Percentiles rank a stretch among this genome's conserved stretches.
phyloP scores from a whole-genome alignment of 2,113 vertebrate genomes.

The Eurystomus gularis region DNA sequence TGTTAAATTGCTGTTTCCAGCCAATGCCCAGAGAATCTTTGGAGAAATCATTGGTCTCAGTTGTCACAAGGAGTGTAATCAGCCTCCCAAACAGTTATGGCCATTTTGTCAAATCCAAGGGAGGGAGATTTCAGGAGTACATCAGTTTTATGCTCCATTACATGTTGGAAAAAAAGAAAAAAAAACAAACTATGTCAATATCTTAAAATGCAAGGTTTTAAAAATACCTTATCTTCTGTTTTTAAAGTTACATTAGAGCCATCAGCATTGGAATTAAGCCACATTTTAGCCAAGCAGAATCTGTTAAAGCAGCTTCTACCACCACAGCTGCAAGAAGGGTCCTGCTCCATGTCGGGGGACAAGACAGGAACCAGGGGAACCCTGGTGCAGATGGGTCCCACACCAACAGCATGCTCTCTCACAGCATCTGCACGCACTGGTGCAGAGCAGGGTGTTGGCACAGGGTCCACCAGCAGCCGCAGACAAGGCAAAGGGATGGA shows the following conservation, averaged over 20 bases:
- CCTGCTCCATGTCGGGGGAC: neutral
- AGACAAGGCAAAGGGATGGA: neutral
- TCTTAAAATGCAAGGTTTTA: neutral
- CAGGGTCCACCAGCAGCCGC: neutral
- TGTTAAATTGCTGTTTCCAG: neutral
- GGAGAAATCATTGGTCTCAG: neutral
- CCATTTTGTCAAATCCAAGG: neutral
- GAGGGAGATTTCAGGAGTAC: neutral
- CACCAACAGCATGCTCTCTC: neutral
- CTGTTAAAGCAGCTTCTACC: neutral
- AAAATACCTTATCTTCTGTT: neutral
- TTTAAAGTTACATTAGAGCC: neutral
- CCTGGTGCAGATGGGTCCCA: too few species aligned
- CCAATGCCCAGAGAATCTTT: neutral
- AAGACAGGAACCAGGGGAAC: neutral
- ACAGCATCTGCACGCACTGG: neutral
- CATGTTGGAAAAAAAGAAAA: neutral
- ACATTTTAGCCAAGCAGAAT: neutral
- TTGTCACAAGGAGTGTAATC: neutral
- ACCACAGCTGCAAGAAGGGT: neutral
- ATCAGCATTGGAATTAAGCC: neutral
- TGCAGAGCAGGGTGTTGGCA: neutral
- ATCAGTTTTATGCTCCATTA: neutral
- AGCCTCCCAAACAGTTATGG: neutral
- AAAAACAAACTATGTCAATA: neutral